These are phyloP conservation scores for Corythornis leucogaster DNA, from an alignment of 2,797 vertebrate genomes.

Conservation along the genomic window DNA sequence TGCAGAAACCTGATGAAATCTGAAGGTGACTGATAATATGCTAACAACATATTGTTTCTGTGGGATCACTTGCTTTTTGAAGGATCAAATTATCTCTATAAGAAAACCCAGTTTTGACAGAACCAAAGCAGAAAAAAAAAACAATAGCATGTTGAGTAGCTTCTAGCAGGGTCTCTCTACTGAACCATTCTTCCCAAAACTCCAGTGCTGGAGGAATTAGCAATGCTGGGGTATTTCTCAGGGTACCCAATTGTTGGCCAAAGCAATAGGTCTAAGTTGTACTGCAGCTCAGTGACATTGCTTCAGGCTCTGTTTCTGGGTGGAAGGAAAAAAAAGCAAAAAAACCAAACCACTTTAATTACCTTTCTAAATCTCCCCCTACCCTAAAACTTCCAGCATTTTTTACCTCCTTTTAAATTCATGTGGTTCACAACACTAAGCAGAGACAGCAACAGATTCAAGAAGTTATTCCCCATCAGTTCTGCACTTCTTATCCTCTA, in stretches of 20 bases:
- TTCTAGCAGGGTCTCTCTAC: not conserved
- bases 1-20: not conserved
- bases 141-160: not conserved
- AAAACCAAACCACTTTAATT: not conserved
- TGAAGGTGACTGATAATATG: not conserved
- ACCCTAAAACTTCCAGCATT: not conserved
- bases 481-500: not conserved
- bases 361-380: not conserved
- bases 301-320: not conserved
- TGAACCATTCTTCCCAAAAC: not conserved
- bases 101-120: constrained; percentile 15
- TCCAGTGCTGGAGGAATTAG: not conserved
- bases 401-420: not conserved
- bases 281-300: not conserved
- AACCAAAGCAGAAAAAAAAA: not conserved
- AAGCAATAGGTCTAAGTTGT: not conserved
- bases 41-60: constrained; percentile 3
- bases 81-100: not conserved
- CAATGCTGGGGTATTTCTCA: not conserved
- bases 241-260: not conserved
- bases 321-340: not conserved
- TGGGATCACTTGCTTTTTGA: constrained; percentile 2
- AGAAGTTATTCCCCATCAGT: not conserved
- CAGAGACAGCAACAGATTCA: not conserved
- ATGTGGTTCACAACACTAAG: not conserved